Conservation (phyloP, 2,797 vertebrate genomes). For the Yasuhikotakia modesta region DNA sequence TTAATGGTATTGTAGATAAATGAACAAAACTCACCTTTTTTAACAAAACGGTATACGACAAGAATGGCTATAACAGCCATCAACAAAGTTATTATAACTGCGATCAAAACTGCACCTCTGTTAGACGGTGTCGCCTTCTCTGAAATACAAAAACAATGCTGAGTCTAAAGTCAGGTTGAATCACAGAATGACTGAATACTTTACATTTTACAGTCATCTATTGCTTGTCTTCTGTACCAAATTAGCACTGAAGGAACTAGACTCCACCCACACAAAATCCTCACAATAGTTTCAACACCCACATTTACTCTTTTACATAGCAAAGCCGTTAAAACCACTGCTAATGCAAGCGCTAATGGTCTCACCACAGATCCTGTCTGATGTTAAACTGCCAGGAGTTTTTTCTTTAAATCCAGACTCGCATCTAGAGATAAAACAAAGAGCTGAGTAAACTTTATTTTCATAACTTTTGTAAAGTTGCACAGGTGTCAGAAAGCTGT, state of each 20-base stretch:
- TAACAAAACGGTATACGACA: rapidly evolving
- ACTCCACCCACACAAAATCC: not conserved
- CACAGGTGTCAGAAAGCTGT: not conserved
- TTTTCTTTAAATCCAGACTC: rapidly evolving
- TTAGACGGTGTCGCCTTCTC: not conserved
- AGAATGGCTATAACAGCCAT: rapidly evolving
- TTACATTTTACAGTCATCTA: not conserved
- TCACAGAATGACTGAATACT: not conserved
- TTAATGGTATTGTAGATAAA: not conserved
- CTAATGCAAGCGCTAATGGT: too few relatives aligned
- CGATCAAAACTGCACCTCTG: rapidly evolving
- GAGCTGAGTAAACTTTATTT: not conserved
- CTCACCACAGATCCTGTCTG: conserved; percentile 72
- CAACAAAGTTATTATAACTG: rapidly evolving
- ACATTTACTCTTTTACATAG: not conserved
- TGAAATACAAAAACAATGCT: conserved; percentile 1
- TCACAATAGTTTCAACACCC: conserved; percentile 21
- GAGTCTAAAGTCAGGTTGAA: not conserved
- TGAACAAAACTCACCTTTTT: not conserved
- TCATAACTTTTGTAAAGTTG: not conserved
- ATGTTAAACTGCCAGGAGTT: conserved; percentile 48
- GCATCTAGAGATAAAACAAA: conserved; percentile 65
- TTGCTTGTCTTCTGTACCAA: not conserved
- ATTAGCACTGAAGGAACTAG: conserved; percentile 31
- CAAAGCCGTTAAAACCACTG: too few relatives aligned